Evolutionary conservation across 30 jellyfish, hydroid and myxozoan genomes (phyloP).

Genomic region (Hydra vulgaris): DNA sequence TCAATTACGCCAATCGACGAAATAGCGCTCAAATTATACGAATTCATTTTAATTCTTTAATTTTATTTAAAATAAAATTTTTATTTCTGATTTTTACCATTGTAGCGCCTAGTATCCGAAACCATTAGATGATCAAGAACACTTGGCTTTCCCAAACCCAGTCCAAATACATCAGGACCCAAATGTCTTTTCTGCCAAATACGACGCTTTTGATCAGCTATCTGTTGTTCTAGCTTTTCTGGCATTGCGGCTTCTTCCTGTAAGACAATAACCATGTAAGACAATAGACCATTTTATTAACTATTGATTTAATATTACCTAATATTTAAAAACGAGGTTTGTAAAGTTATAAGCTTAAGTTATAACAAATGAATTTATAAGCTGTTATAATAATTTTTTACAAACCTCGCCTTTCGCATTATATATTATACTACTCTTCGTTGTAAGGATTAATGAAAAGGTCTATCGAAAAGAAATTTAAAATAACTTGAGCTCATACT

Average conservation of each 20-base stretch:
- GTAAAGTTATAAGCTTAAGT: background rate
- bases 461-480: background rate
- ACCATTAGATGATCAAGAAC: constrained; percentile 30
- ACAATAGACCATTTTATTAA: background rate
- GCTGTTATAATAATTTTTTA: background rate
- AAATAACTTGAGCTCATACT: constrained; percentile 1
- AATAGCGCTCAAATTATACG: too few species aligned
- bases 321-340: background rate
- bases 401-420: background rate
- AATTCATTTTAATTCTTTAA: too few species aligned
- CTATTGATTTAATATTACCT: too few species aligned
- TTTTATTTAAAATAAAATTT: too few species aligned
- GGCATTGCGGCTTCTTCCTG: constrained; percentile 27
- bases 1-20: too few species aligned
- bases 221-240: background rate
- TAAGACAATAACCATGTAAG: background rate
- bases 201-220: background rate
- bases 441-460: background rate
- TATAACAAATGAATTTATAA: background rate
- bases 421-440: background rate
- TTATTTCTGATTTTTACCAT: background rate
- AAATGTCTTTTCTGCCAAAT: constrained; percentile 23
- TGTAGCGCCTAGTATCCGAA: constrained; percentile 24
- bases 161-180: constrained; percentile 43
- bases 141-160: constrained; percentile 36